phyloP scores from a whole-genome alignment of 2,113 vertebrate species.

The Regulus satrapa region DNA sequence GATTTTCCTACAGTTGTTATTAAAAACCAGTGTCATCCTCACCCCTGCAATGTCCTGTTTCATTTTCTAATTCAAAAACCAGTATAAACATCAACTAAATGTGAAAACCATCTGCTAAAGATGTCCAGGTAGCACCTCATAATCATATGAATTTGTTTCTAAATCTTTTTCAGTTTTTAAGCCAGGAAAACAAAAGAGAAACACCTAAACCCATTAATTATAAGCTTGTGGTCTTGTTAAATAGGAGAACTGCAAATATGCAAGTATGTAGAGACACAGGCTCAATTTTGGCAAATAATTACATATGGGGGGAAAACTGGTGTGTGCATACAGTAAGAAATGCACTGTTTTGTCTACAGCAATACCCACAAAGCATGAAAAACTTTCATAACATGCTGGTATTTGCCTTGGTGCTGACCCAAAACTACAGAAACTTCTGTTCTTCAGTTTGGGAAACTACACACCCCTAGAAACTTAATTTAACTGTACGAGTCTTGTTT shows the following conservation, averaged over 20 bases:
- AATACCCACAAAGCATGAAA: not conserved
- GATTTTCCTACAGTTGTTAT: not conserved
- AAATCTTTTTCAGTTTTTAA: not conserved
- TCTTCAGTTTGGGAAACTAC: not conserved
- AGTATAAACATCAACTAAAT: not conserved
- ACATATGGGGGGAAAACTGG: not conserved
- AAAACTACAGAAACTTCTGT: not conserved
- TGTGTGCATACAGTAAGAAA: not conserved
- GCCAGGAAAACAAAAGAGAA: not conserved
- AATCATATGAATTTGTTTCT: not conserved
- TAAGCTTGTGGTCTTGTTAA: not conserved
- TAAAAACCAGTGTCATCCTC: not conserved
- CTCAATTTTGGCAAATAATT: not conserved
- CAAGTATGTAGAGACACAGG: not conserved
- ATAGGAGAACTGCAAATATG: not conserved
- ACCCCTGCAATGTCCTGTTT: not conserved
- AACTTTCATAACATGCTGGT: not conserved
- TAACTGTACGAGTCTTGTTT: not conserved
- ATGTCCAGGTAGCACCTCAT: not conserved
- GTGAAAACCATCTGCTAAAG: not conserved
- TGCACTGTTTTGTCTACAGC: not conserved
- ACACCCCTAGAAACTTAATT: not conserved
- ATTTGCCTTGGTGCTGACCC: conserved; percentile 19
- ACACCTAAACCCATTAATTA: not conserved
- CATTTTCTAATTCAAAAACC: not conserved